Evolutionary conservation across 2,797 vertebrate species (phyloP).

Genomic region (Catamblyrhynchus diadema): DNA sequence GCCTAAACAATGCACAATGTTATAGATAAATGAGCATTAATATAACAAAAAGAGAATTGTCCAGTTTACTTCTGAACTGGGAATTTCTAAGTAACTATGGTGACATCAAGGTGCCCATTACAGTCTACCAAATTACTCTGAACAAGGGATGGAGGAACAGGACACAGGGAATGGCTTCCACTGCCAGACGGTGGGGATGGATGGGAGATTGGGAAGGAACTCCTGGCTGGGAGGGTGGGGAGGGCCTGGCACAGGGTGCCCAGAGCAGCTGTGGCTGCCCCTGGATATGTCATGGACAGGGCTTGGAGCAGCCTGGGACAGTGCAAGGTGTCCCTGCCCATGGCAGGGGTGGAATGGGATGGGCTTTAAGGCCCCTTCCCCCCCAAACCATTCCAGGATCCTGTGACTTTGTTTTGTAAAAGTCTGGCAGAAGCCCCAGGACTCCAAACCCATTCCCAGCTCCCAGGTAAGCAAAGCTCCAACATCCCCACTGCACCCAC

Average conservation of each 20-base stretch:
- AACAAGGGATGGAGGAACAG: background rate
- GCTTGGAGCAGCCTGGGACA: background rate
- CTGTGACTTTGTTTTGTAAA: fast-evolving
- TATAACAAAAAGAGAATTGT: fast-evolving
- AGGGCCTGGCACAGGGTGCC: background rate
- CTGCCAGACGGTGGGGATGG: background rate
- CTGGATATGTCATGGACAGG: background rate
- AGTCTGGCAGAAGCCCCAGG: background rate
- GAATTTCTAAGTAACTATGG: background rate
- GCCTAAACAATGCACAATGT: fast-evolving
- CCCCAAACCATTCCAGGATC: background rate
- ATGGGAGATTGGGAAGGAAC: fast-evolving
- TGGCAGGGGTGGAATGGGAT: background rate
- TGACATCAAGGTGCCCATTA: background rate
- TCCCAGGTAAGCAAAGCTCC: background rate
- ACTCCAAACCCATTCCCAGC: background rate
- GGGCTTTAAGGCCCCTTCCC: background rate
- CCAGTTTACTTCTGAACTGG: background rate
- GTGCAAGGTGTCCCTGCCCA: background rate
- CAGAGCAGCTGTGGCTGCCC: background rate
- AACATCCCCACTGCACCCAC: fast-evolving
- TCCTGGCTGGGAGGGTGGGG: background rate
- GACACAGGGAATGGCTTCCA: background rate
- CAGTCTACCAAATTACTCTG: background rate
- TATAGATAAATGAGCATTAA: background rate